Evolutionary conservation across 2,113 vertebrate species (phyloP).

Genomic region (Crotalus viridis): DNA sequence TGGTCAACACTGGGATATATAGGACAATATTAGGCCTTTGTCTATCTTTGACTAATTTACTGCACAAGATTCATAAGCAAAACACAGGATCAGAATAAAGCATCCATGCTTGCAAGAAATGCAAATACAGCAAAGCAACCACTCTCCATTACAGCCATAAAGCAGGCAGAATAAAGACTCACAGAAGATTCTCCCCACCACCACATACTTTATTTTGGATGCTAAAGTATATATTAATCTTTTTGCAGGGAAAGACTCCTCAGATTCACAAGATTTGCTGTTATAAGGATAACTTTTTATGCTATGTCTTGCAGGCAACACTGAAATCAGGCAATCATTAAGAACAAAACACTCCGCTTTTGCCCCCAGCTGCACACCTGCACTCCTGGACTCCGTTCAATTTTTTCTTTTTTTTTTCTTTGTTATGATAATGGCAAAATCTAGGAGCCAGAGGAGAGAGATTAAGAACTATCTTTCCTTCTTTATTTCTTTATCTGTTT

Average conservation of each 20-base stretch:
- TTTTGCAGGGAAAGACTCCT: not conserved
- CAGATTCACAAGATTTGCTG: conserved; percentile 22
- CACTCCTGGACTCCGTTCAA: conserved; percentile 35
- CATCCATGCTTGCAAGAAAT: not conserved
- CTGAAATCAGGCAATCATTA: conserved; percentile 51
- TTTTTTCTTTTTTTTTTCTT: conserved; percentile 13
- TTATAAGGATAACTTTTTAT: conserved; percentile 22
- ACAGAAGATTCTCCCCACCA: not conserved
- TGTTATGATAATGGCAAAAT: conserved; percentile 40
- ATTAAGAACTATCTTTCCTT: not conserved
- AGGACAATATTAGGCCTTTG: not conserved
- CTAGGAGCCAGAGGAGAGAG: not conserved
- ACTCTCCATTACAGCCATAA: not conserved
- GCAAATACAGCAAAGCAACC: not conserved
- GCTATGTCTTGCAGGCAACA: not conserved
- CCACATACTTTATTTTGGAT: not conserved
- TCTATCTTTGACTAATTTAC: not conserved
- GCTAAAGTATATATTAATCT: not conserved
- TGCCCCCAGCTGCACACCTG: conserved; percentile 36
- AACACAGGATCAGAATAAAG: not conserved
- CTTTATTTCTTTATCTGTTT: not conserved
- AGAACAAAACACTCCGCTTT: conserved; percentile 39
- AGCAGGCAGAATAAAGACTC: not conserved
- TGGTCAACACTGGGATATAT: not conserved
- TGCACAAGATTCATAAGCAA: not conserved